Evolutionary conservation across 2,888 invertebrate genomes (phyloP).

Genomic region (Sarcophaga variegata): DNA sequence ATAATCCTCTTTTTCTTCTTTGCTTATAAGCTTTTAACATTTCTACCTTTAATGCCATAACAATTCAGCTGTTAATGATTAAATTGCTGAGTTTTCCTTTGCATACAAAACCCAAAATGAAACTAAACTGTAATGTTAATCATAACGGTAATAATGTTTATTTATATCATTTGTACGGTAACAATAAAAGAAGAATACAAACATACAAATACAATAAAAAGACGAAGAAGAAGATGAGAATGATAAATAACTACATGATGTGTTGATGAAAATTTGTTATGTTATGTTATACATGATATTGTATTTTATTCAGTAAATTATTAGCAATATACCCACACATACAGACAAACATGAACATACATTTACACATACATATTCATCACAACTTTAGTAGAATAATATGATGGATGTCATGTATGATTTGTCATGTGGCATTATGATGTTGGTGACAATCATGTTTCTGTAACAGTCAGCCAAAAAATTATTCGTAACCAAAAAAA

Average conservation of each 20-base stretch:
- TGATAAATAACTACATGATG: not conserved
- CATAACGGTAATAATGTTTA: too few species aligned
- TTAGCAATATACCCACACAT: not conserved
- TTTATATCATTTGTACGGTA: too few species aligned
- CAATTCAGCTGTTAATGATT: too few species aligned
- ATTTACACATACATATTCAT: not conserved
- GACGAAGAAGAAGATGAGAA: too few species aligned
- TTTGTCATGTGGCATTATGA: conserved; percentile 53
- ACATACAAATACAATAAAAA: too few species aligned
- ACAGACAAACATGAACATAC: not conserved
- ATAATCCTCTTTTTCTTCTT: too few species aligned
- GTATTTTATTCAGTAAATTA: not conserved
- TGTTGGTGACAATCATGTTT: conserved; percentile 38
- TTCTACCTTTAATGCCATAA: too few species aligned
- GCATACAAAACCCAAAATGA: too few species aligned
- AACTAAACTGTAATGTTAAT: too few species aligned
- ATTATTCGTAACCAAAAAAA: not conserved
- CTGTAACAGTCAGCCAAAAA: conserved; percentile 32
- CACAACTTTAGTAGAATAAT: not conserved
- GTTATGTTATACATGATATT: conserved; percentile 4
- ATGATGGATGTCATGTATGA: conserved; percentile 53
- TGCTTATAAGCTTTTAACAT: too few species aligned
- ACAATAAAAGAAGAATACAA: too few species aligned
- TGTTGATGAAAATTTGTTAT: conserved; percentile 13
- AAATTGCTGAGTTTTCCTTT: too few species aligned